phyloP scores from a whole-genome alignment of 2,797 vertebrate genomes.

The Bufotes viridis region DNA sequence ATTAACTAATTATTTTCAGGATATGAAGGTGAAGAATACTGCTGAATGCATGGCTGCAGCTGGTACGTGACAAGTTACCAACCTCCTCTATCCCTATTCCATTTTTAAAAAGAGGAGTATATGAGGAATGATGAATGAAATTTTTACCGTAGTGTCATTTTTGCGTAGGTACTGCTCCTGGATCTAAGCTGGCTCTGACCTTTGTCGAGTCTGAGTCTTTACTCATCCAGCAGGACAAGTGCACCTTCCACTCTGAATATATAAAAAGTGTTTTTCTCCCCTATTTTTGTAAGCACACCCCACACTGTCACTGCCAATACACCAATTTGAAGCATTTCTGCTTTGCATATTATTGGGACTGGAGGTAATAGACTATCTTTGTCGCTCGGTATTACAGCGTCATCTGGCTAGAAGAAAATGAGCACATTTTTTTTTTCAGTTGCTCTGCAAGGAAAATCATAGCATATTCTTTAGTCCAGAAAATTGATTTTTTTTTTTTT shows the following conservation, averaged over 20 bases:
- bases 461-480: neutral
- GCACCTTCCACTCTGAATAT: neutral
- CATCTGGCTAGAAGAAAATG: constrained; percentile 18
- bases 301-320: neutral
- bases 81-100: too few relatives aligned
- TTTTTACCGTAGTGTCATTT: too few relatives aligned
- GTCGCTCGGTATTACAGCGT: neutral
- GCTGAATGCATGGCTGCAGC: too few relatives aligned
- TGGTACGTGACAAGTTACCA: too few relatives aligned
- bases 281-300: neutral
- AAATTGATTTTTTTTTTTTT: neutral
- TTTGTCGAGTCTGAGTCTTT: neutral
- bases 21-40: too few relatives aligned
- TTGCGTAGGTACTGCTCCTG: too few relatives aligned
- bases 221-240: neutral
- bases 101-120: too few relatives aligned
- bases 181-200: too few relatives aligned
- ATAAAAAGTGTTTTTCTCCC: neutral
- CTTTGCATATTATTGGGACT: neutral
- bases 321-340: neutral
- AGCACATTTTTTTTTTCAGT: neutral
- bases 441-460: neutral
- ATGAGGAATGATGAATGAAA: too few relatives aligned
- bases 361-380: constrained; percentile 9
- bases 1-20: too few relatives aligned